Evolutionary conservation across 2,797 vertebrate genomes (phyloP).

Genomic region (Crypturellus tataupa): DNA sequence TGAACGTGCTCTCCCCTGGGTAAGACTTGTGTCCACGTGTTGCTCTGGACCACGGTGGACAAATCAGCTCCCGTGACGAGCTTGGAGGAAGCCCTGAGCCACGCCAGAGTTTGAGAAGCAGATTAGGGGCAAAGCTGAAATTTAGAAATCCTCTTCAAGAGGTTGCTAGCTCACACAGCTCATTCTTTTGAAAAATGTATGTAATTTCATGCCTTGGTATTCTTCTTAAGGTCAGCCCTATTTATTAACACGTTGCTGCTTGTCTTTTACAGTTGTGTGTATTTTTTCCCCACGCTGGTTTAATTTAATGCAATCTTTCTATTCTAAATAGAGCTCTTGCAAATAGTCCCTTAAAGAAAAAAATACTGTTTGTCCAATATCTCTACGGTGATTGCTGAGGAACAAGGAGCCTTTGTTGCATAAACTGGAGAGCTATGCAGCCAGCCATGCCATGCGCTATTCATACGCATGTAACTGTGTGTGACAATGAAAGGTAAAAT

Average conservation of each 20-base stretch:
- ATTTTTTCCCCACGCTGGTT: not conserved
- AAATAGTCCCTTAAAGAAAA: not conserved
- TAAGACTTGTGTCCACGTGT: fast-evolving
- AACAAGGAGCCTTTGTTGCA: not conserved
- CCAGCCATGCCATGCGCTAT: not conserved
- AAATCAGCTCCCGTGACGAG: not conserved
- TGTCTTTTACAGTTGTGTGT: not conserved
- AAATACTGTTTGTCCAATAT: not conserved
- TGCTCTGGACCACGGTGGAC: not conserved
- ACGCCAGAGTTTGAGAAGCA: not conserved
- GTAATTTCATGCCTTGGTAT: no score
- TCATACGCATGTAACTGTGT: not conserved
- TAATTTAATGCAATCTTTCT: not conserved
- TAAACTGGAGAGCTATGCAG: not conserved
- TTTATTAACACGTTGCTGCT: not conserved
- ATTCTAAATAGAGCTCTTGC: not conserved
- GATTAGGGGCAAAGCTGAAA: not conserved
- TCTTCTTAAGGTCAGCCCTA: not conserved
- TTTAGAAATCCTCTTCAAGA: no score
- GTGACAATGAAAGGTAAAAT: not conserved
- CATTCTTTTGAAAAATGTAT: not conserved
- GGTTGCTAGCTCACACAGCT: not conserved
- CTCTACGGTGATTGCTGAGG: not conserved
- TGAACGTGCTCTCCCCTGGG: not conserved
- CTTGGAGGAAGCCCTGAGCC: not conserved